Evolutionary conservation across 1,140 invertebrate genomes (phyloP).

Genomic region (Drosophila willistoni): DNA sequence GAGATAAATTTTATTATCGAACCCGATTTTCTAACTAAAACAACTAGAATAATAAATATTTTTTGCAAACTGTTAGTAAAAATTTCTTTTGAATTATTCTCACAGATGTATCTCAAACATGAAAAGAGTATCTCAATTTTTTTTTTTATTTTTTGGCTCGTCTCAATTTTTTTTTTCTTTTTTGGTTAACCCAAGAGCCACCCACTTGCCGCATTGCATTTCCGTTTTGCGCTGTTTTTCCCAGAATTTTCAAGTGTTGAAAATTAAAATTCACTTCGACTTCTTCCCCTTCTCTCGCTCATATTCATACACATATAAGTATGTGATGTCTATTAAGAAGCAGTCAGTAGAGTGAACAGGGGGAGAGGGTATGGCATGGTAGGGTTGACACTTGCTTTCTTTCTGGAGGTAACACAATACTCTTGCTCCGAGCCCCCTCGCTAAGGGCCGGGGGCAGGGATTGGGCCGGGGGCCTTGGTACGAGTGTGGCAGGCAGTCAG

Average conservation of each 20-base stretch:
- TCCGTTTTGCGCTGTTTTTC: constrained; percentile 57
- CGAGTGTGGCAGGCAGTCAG: constrained; percentile 27
- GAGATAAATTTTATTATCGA: no score
- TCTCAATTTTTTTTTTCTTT: neutral
- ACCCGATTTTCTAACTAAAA: no score
- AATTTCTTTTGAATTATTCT: no score
- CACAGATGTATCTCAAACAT: no score
- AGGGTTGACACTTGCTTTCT: constrained; percentile 38
- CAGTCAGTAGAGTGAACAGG: constrained; percentile 16
- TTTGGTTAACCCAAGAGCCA: constrained; percentile 44
- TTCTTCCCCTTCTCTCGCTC: no score
- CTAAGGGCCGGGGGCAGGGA: neutral
- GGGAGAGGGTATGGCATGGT: neutral
- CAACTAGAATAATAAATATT: no score
- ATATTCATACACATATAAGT: neutral
- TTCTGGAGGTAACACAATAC: constrained; percentile 13
- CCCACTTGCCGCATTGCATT: constrained; percentile 66
- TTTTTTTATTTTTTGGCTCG: neutral
- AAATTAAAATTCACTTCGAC: constrained; percentile 66
- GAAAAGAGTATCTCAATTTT: no score
- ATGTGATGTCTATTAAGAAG: constrained; percentile 26
- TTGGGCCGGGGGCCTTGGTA: no score
- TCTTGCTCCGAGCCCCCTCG: neutral
- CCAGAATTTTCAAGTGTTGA: constrained; percentile 61
- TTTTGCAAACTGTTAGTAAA: no score